A percentile compares a stretch with the other conserved stretches of the same genome.
Evolutionary conservation across 2,888 invertebrate genomes (phyloP).

Genomic region (Physocephala rufipes): DNA sequence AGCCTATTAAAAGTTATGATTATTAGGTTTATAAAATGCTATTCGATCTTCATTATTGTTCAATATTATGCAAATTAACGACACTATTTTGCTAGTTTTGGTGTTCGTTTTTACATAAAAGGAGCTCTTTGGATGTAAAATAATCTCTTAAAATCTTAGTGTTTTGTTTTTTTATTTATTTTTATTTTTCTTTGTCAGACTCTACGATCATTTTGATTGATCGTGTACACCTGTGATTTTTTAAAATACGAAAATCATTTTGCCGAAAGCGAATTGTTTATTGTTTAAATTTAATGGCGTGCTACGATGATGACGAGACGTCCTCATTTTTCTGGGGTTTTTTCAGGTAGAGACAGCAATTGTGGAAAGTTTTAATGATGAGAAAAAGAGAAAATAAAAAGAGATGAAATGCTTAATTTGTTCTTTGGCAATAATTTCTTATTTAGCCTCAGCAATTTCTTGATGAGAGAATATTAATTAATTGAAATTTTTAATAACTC

Average conservation of each 20-base stretch:
- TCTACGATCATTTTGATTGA: conserved; percentile 43
- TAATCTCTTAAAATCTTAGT: not conserved
- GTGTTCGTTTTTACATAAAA: conserved; percentile 16
- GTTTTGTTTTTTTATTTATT: conserved; percentile 39
- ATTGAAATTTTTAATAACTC: too few species aligned
- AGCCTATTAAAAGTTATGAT: too few species aligned
- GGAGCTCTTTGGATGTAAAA: too few species aligned
- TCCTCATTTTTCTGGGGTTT: not conserved
- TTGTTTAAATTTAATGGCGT: conserved; percentile 22
- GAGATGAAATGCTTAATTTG: not conserved
- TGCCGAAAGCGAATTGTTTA: conserved; percentile 16
- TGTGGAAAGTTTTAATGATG: too few species aligned
- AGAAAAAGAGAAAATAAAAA: too few species aligned
- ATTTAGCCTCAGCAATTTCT: not conserved
- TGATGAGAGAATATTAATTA: too few species aligned
- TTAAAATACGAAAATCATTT: conserved; percentile 28
- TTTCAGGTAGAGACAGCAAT: not conserved
- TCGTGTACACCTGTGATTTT: conserved; percentile 43
- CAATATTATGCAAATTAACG: not conserved
- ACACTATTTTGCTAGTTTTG: not conserved
- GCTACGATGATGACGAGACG: conserved; percentile 7
- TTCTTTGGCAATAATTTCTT: not conserved
- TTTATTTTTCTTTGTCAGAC: conserved; percentile 34
- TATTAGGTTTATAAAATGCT: too few species aligned
- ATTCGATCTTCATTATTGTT: not conserved